Conservation (phyloP, 1,140 invertebrate species). For the Brachystomella parvula region DNA sequence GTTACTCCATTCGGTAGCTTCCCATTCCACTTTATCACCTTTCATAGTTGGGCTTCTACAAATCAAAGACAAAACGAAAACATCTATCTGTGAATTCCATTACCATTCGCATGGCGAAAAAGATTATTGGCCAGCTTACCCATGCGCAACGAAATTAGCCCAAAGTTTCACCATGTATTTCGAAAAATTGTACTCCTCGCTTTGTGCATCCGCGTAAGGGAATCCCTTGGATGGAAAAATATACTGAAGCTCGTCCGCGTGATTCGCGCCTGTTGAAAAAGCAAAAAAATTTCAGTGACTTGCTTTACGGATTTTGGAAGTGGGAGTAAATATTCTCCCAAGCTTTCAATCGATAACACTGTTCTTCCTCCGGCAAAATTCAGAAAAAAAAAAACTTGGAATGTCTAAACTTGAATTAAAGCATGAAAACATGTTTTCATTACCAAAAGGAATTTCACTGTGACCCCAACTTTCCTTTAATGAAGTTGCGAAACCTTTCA, state of each 20-base stretch:
- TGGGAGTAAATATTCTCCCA: too few species aligned
- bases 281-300: too few species aligned
- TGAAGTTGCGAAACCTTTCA: background rate
- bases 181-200: background rate
- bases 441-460: background rate
- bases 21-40: background rate
- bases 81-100: too few species aligned
- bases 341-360: too few species aligned
- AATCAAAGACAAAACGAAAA: too few species aligned
- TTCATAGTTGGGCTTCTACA: background rate
- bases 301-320: too few species aligned
- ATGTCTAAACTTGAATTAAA: background rate
- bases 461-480: background rate
- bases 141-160: background rate
- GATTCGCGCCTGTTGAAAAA: background rate
- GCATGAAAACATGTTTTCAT: background rate
- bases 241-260: background rate
- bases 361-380: too few species aligned
- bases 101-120: background rate
- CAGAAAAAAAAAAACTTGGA: background rate
- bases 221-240: background rate
- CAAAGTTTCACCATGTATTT: background rate
- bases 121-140: background rate
- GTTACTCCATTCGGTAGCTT: background rate
- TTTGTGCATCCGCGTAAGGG: background rate